Evolutionary conservation across 2,888 invertebrate species (phyloP), one percentile per base, ranked within the genome.

Genomic region (Caenorhabditis sulstoni): DNA sequence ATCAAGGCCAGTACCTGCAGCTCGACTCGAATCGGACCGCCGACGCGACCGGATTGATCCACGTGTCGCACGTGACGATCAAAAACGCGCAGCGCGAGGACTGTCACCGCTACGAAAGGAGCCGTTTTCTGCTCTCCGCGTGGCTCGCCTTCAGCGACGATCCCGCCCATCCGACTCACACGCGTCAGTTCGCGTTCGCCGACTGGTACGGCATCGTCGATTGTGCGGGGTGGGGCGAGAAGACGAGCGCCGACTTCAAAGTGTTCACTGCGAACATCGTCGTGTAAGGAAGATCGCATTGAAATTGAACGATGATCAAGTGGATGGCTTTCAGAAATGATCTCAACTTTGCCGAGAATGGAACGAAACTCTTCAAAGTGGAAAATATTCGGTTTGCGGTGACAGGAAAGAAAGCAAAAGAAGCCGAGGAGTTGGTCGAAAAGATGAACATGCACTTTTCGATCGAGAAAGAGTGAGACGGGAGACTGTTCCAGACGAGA

Each of bases 121-220:
- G 55, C 2, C 1, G 9, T 18, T 3, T 55, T 14, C 9, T 37
- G 0, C 41, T 57, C 20, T 41, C 39, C 9, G 39, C 57, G 39
- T 68, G 68, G 68, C 44, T 68, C 37, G 59, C 44, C 7, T 68
- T 68, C 53, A 68, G 68, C 29, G 29, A 23, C 14, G 35, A 68
- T 53, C 68, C 68, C 0, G 41, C 44, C 12, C 59, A 68, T 22
- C 11, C 18, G 12, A 59, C 59, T 0, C 52, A 23, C 16, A 44
- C 59, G 12, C 8, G 52, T 7, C 44, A 18, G 14, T 18, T 68
- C 14, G 68, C 52, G 5, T 68, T 44, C 16, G 58, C 59, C 14
- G 68, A 68, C 11, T 68, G 59, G 68, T 68, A 61, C 35, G 68
- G 68, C 3, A 29, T 29, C 7, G 29, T 29, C 29, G 29, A 29